phyloP scores from a whole-genome alignment of 2,797 vertebrate species.

The Falco columbarius region DNA sequence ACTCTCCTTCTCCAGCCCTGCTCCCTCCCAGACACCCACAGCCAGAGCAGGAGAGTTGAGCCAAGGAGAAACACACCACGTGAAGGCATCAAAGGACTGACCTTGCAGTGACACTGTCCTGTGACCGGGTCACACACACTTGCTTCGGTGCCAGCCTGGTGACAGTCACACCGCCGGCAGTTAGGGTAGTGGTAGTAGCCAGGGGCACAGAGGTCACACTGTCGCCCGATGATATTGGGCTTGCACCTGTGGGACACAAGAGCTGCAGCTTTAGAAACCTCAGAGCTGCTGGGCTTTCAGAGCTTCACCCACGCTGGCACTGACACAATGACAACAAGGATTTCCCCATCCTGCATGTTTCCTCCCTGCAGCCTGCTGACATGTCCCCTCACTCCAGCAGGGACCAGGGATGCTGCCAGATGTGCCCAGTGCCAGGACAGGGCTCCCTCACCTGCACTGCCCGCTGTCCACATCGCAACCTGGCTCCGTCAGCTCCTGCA shows the following conservation, averaged over 20 bases:
- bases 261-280: not conserved
- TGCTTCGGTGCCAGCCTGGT: slow-evolving; percentile 84
- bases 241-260: slow-evolving; percentile 84
- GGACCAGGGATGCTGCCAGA: not conserved
- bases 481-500: slow-evolving; percentile 78
- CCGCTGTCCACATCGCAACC: slow-evolving; percentile 87
- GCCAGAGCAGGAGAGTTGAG: fast-evolving
- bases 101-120: slow-evolving; percentile 94
- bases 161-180: slow-evolving; percentile 89
- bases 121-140: slow-evolving; percentile 85
- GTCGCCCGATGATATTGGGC: slow-evolving; percentile 87
- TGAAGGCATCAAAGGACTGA: not conserved
- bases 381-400: not conserved
- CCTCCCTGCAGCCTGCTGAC: not conserved
- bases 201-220: slow-evolving; percentile 87
- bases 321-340: fast-evolving
- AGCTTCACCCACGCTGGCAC: not conserved
- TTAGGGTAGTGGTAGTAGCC: slow-evolving; percentile 91
- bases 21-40: not conserved
- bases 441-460: slow-evolving; percentile 88
- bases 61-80: fast-evolving
- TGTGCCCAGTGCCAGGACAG: fast-evolving
- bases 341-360: fast-evolving
- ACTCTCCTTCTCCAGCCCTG: not conserved
- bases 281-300: not conserved